Percentiles rank a stretch among this genome's conserved stretches.
phyloP scores from a whole-genome alignment of 2,888 invertebrate species.

The Mythimna pallens region DNA sequence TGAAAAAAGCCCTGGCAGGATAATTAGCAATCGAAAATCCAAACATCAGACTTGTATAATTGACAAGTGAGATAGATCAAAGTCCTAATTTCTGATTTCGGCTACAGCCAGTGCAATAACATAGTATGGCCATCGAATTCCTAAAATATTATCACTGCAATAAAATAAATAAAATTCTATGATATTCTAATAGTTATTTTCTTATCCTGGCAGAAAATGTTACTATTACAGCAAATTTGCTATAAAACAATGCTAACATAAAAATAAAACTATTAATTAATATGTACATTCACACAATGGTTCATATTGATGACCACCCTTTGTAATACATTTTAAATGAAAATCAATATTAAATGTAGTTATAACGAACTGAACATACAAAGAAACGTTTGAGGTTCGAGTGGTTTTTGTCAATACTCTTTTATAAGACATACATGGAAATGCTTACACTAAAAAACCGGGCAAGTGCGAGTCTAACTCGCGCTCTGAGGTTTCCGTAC shows the following conservation, averaged over 20 bases:
- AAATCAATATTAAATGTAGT: conserved; percentile 43
- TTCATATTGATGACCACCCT: conserved; percentile 40
- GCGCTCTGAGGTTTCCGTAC: too few species aligned
- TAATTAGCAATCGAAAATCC: too few species aligned
- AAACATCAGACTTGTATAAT: too few species aligned
- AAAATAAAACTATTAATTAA: conserved; percentile 24
- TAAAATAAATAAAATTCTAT: background rate
- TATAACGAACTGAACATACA: conserved; percentile 40
- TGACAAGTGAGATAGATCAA: too few species aligned
- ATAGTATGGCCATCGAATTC: too few species aligned
- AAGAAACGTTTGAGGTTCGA: conserved; percentile 33
- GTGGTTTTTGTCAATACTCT: conserved; percentile 59
- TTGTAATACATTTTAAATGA: conserved; percentile 39
- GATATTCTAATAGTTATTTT: too few species aligned
- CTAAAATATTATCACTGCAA: background rate
- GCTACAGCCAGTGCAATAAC: too few species aligned
- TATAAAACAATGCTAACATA: conserved; percentile 3
- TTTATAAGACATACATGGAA: conserved; percentile 60
- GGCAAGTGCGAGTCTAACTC: too few species aligned
- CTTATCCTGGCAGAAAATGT: background rate
- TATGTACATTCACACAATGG: background rate
- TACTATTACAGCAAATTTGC: conserved; percentile 3
- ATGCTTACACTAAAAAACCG: conserved; percentile 55
- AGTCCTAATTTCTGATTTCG: too few species aligned
- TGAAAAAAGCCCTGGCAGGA: too few species aligned